These are phyloP conservation scores for human DNA, from an alignment of 2,113 vertebrate genomes.

Conservation along the genomic window GRCh38 chr9:9079001-9079500, in stretches of 20 bases:
- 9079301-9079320: not conserved
- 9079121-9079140: not conserved
- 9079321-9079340: not conserved
- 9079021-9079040: not conserved
- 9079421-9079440: not conserved
- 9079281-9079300: not conserved
- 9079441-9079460: not conserved
- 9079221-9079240: not conserved
- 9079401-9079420: not conserved
- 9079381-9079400: not conserved
- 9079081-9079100: not conserved
- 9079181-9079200: not conserved
- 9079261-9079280: not conserved
- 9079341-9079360: not conserved
- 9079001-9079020: not conserved
- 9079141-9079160: not conserved
- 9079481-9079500: not conserved
- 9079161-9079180: not conserved
- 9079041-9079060: not conserved
- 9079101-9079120: not conserved
- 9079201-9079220: not conserved
- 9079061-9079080: not conserved
- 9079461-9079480: not conserved
- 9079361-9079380: not conserved
- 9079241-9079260: not conserved